A percentile compares a stretch with the other conserved stretches of the same genome.
Evolutionary conservation across 2,797 vertebrate species (phyloP).

Genomic region (Neomorphus geoffroyi): DNA sequence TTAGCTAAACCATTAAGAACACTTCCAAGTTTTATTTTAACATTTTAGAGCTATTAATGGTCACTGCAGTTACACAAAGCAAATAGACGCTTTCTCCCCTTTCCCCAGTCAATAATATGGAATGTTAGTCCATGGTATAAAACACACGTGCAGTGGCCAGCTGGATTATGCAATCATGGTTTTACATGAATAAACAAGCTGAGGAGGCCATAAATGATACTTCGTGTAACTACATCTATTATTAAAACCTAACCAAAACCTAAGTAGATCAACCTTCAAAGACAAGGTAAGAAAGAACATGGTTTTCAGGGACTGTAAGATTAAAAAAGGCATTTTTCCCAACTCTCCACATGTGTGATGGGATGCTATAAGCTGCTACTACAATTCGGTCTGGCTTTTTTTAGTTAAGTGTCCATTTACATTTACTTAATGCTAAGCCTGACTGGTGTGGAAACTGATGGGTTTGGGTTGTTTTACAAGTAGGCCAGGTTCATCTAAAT

Average conservation of each 20-base stretch:
- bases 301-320: background rate
- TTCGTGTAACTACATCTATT: background rate
- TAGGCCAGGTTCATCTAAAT: background rate
- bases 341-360: background rate
- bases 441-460: background rate
- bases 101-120: background rate
- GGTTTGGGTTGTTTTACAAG: background rate
- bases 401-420: background rate
- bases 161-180: background rate
- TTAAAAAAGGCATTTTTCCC: accelerated
- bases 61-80: background rate
- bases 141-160: background rate
- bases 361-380: background rate
- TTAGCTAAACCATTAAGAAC: background rate
- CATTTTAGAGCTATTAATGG: slow-evolving; percentile 44
- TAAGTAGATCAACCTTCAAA: background rate
- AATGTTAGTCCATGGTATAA: background rate
- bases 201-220: background rate
- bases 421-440: background rate
- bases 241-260: background rate
- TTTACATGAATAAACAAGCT: background rate
- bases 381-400: background rate
- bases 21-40: slow-evolving; percentile 40
- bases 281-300: background rate
- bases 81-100: background rate